Evolutionary conservation across 2,113 vertebrate species (phyloP).

Genomic region (Vulpes lagopus): DNA sequence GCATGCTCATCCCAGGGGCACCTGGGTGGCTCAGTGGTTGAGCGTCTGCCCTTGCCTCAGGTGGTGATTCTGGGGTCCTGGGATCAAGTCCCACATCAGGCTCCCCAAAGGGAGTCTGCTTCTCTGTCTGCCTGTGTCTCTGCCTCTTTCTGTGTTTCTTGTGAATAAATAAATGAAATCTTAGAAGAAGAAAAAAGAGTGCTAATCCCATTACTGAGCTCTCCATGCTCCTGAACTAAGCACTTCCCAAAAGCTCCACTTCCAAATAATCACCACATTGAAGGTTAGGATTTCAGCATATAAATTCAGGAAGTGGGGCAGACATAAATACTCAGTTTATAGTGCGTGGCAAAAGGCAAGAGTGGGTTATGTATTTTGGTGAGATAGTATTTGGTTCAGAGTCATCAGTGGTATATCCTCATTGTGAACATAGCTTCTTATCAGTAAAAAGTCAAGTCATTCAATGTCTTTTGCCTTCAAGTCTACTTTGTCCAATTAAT

Average conservation of each 20-base stretch:
- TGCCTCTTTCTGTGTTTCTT: too few relatives aligned
- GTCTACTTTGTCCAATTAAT: background rate
- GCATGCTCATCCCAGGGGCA: background rate
- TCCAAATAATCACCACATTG: background rate
- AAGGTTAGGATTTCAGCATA: background rate
- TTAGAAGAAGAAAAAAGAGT: background rate
- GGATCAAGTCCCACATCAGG: too few relatives aligned
- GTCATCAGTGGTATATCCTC: background rate
- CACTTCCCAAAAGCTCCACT: background rate
- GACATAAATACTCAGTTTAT: background rate
- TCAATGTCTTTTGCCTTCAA: background rate
- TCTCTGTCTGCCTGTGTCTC: too few relatives aligned
- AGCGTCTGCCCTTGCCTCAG: too few relatives aligned
- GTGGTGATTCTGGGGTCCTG: too few relatives aligned
- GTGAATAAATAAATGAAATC: too few relatives aligned
- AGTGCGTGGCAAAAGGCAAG: background rate
- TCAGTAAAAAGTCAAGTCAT: background rate
- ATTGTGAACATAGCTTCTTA: background rate
- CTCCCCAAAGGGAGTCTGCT: too few relatives aligned
- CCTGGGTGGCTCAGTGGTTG: too few relatives aligned
- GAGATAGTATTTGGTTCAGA: background rate
- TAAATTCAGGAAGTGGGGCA: background rate
- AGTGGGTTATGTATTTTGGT: background rate
- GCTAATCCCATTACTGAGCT: background rate
- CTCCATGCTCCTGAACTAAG: background rate